These are phyloP conservation scores for Dermatophagoides farinae DNA, from an alignment of 1,140 invertebrate species.

Conservation along the genomic window DNA sequence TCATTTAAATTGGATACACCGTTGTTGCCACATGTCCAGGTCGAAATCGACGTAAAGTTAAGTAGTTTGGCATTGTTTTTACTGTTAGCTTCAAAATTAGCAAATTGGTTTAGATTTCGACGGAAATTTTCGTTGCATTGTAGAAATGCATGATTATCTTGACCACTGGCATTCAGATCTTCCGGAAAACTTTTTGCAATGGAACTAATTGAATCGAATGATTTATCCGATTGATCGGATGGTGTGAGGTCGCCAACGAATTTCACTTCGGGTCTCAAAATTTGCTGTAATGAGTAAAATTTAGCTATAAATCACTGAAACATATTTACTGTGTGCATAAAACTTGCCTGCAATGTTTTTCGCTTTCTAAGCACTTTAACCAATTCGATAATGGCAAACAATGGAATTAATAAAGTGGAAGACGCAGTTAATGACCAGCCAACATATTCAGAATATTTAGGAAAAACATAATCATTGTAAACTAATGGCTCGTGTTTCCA, in stretches of 20 bases:
- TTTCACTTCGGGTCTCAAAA: not conserved
- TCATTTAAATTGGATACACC: no score
- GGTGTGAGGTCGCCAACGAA: not conserved
- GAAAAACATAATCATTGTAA: constrained; percentile 24
- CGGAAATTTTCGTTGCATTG: no score
- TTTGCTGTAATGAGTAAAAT: not conserved
- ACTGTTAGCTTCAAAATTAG: no score
- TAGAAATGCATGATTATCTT: no score
- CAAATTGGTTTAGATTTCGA: no score
- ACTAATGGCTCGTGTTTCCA: constrained; percentile 24
- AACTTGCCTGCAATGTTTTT: not conserved
- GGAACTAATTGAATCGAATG: no score
- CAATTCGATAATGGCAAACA: constrained; percentile 21
- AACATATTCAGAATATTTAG: constrained; percentile 25
- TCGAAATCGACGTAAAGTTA: no score
- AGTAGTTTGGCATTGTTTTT: no score
- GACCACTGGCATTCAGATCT: no score
- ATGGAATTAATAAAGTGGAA: constrained; percentile 25
- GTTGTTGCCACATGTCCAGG: no score
- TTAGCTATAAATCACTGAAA: not conserved
- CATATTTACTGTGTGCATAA: not conserved
- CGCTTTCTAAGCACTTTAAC: constrained; percentile 2
- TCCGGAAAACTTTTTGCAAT: no score
- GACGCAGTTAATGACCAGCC: constrained; percentile 24
- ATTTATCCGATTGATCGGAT: no score